Percentiles rank a stretch among this genome's conserved stretches.
Conservation (phyloP, 92 coral and sea anemone species). For the Phenganax subtilis region DNA sequence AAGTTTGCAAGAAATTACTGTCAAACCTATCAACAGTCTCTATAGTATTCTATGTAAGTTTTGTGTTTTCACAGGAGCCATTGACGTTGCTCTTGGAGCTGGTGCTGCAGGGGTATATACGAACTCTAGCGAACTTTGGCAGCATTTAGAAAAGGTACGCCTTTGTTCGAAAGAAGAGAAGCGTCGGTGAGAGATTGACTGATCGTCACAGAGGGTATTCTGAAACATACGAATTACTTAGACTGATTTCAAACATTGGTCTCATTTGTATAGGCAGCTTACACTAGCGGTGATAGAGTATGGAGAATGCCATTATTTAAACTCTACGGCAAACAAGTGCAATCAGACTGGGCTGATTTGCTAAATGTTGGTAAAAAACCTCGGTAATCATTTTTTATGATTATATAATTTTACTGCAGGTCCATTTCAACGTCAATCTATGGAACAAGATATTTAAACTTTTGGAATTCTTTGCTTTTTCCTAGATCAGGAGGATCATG, state of each 20-base stretch:
- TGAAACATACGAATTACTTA: neutral
- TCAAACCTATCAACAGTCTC: too few relatives aligned
- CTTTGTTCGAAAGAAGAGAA: neutral
- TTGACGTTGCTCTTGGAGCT: slow-evolving; percentile 86
- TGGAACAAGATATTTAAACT: too few relatives aligned
- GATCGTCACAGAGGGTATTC: too few relatives aligned
- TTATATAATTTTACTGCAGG: too few relatives aligned
- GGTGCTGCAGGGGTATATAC: slow-evolving; percentile 85
- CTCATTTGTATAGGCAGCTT: slow-evolving; percentile 65
- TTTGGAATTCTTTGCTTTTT: neutral
- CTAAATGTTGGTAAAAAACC: slow-evolving; percentile 74
- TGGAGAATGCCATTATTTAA: slow-evolving; percentile 94
- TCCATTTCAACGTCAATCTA: too few relatives aligned
- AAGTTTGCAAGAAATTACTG: too few relatives aligned
- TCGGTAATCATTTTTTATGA: slow-evolving; percentile 46
- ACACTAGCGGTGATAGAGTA: slow-evolving; percentile 77
- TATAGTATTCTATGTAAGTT: neutral
- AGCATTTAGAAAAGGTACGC: slow-evolving; percentile 63
- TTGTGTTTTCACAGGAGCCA: slow-evolving; percentile 60
- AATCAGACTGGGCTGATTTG: slow-evolving; percentile 88
- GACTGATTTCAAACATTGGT: neutral
- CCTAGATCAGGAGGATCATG: slow-evolving; percentile 84
- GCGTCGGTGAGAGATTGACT: too few relatives aligned
- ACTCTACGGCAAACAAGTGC: slow-evolving; percentile 74
- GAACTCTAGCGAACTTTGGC: slow-evolving; percentile 71